Evolutionary conservation across 1,140 invertebrate species (phyloP).

Genomic region (Drosophila melanica): DNA sequence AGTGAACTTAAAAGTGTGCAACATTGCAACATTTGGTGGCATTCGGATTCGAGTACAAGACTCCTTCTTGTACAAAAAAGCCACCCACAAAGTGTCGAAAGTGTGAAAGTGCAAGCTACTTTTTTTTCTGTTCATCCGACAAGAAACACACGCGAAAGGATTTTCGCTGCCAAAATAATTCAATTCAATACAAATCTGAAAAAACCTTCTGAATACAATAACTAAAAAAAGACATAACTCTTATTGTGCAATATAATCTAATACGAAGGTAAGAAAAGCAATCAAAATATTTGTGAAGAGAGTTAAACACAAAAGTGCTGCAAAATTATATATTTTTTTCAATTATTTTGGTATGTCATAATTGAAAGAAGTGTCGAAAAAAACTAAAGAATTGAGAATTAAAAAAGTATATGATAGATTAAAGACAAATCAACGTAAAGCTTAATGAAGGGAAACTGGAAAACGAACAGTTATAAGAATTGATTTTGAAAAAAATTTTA

Average conservation of each 20-base stretch:
- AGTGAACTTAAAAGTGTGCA: constrained; percentile 51
- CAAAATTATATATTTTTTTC: constrained; percentile 30
- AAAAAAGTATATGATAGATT: not conserved
- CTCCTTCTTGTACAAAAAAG: constrained; percentile 18
- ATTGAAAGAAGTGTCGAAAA: constrained; percentile 11
- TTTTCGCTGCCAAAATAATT: constrained; percentile 22
- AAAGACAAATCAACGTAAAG: not conserved
- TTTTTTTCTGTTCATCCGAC: constrained; percentile 30
- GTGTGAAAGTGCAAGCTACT: constrained; percentile 45
- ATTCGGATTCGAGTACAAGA: constrained; percentile 20
- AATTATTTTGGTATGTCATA: constrained; percentile 5
- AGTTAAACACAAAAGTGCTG: constrained; percentile 11
- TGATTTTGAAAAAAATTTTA: not conserved
- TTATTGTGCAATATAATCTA: constrained; percentile 32
- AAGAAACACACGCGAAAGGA: constrained; percentile 36
- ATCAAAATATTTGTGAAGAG: constrained; percentile 11
- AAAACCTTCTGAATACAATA: constrained; percentile 7
- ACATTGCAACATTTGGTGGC: constrained; percentile 41
- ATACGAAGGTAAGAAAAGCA: constrained; percentile 34
- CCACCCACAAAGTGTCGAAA: constrained; percentile 29
- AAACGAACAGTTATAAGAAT: not conserved
- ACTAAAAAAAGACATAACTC: constrained; percentile 23
- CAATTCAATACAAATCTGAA: not conserved
- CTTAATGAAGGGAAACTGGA: not conserved
- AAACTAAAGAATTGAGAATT: not conserved